Evolutionary conservation across 2,888 invertebrate species (phyloP), one percentile per base, ranked within the genome.

Genomic region (Cryptops parisi): DNA sequence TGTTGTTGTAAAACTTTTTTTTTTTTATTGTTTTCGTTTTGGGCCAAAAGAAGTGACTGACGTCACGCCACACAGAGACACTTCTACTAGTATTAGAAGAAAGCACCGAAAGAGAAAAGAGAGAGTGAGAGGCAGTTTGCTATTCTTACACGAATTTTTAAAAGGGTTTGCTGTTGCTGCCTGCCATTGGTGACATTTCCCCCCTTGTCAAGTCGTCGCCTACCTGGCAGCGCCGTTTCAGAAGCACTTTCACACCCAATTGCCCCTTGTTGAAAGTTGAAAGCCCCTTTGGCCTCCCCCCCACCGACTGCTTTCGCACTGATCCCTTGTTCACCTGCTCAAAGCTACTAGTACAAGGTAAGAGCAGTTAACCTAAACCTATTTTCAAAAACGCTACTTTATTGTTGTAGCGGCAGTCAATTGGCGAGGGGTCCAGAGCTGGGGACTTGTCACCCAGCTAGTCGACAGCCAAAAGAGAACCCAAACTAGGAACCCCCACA

Each of bases 331-430:
- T 43, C 43, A n/a, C 9, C 33, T 33, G 33, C n/a, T n/a, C n/a
- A n/a, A n/a, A n/a, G n/a, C n/a, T n/a, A 33, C 6, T 33, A 41
- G 15, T 41, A 19, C 19, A 12, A 41, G 19, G 43, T 46, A 46
- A 23, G 9, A 46, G 46, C 46, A 46, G 46, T 46, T 46, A 46
- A 9, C 46, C 15, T 46, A 46, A 46, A 22, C 46, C 46, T 24
- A 46, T 46, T 46, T 23, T 46, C 23, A 9, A 23, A 23, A 46
- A 19, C 19, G 19, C 46, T 19, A 46, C 46, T 22, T 23, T 9
- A 46, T 46, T 46, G 46, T 46, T n/a, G 17, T 46, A 9, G 12
- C 23, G 46, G 24, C 46, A 46, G 46, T 46, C 46, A 46, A 46
- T 46, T 46, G 22, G 9, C 43, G 9, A 12, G 43, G 6, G n/a